Conservation (phyloP, 1,140 invertebrate species). For the Hestina assimilis region DNA sequence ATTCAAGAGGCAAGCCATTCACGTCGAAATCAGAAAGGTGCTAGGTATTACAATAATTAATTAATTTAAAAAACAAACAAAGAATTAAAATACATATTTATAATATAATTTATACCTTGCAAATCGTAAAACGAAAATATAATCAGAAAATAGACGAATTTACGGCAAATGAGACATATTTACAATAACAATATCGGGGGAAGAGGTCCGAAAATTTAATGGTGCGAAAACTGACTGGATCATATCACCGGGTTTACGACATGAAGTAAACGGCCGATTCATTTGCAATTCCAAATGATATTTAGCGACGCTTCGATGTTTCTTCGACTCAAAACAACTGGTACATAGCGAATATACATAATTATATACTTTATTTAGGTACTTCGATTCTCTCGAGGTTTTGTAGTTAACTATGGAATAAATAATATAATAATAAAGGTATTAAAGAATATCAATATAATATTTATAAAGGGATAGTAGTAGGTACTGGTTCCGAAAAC, state of each 20-base stretch:
- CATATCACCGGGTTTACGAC: constrained; percentile 74
- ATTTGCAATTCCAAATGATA: constrained; percentile 75
- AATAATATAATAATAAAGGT: too few species aligned
- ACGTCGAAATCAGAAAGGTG: too few species aligned
- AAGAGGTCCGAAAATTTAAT: constrained; percentile 69
- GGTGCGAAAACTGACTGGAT: constrained; percentile 76
- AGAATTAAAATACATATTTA: neutral
- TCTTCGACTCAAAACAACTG: constrained; percentile 31
- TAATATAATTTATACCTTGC: neutral
- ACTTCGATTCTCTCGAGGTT: too few species aligned
- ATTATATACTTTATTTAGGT: neutral
- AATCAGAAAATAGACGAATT: constrained; percentile 33
- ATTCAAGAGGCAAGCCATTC: too few species aligned
- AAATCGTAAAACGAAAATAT: neutral
- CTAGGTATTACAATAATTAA: too few species aligned
- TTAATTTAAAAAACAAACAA: neutral
- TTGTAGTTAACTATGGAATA: too few species aligned
- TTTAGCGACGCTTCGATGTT: constrained; percentile 49
- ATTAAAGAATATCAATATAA: too few species aligned
- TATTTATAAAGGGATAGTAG: too few species aligned
- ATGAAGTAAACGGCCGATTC: constrained; percentile 73
- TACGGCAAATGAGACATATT: constrained; percentile 49
- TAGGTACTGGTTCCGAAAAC: too few species aligned
- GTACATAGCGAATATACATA: neutral
- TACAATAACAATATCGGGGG: constrained; percentile 59